These are phyloP conservation scores for Cryptocheilus praepositus DNA, from an alignment of 2,888 invertebrate species.

Conservation along the genomic window DNA sequence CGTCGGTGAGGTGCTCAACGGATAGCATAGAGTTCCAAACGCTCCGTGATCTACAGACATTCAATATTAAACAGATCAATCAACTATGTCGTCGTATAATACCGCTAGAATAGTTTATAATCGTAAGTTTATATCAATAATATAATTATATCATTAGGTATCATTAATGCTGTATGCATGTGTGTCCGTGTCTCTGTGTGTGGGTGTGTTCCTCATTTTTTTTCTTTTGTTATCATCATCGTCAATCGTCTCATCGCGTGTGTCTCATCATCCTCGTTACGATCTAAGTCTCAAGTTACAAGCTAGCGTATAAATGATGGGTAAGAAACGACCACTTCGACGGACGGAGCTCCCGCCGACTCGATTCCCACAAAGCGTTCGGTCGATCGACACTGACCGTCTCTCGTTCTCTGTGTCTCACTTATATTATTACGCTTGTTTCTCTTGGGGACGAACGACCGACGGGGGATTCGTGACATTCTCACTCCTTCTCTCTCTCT, in stretches of 20 bases:
- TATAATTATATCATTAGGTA: conserved; percentile 72
- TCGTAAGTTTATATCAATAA: conserved; percentile 74
- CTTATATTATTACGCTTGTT: too few relatives aligned
- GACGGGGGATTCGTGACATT: conserved; percentile 13
- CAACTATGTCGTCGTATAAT: conserved; percentile 74
- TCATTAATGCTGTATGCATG: conserved; percentile 68
- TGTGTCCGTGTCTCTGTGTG: conserved; percentile 44
- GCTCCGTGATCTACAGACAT: conserved; percentile 75
- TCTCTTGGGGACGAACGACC: conserved; percentile 20
- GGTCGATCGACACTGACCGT: conserved; percentile 14
- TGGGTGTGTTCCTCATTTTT: conserved; percentile 26
- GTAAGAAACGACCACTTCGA: conserved; percentile 74
- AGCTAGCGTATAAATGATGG: conserved; percentile 74
- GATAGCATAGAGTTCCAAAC: conserved; percentile 75
- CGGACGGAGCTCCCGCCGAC: conserved; percentile 33
- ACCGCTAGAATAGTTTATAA: conserved; percentile 73
- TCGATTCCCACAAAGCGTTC: conserved; percentile 18
- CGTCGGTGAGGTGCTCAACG: conserved; percentile 60
- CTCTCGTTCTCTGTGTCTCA: background rate
- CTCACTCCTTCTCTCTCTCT: conserved; percentile 15
- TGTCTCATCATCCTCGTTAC: conserved; percentile 42
- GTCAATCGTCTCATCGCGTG: conserved; percentile 59
- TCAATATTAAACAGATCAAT: conserved; percentile 75
- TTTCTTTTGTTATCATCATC: conserved; percentile 62
- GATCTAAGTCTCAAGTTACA: conserved; percentile 68